Conservation (phyloP, 2,113 vertebrate species). For the Balaenoptera acutorostrata region DNA sequence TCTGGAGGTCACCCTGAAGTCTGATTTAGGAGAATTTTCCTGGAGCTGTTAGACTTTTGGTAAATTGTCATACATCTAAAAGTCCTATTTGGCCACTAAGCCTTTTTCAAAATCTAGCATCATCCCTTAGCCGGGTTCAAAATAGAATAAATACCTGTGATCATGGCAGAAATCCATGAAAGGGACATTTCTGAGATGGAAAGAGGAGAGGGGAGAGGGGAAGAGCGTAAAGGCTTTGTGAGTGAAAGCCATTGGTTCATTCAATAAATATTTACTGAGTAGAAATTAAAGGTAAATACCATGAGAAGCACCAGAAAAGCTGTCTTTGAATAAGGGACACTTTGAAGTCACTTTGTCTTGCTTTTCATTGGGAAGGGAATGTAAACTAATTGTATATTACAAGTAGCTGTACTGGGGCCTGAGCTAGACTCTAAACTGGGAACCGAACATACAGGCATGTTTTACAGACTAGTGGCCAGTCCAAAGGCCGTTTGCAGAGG, state of each 20-base stretch:
- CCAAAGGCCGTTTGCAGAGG: background rate
- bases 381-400: background rate
- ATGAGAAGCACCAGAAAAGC: background rate
- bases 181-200: background rate
- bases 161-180: background rate
- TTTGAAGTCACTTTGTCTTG: background rate
- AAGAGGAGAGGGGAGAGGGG: rapidly evolving
- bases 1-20: background rate
- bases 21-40: background rate
- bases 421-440: background rate
- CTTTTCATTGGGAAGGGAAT: background rate
- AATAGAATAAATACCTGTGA: background rate
- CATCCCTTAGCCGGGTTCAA: background rate
- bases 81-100: background rate
- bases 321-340: background rate
- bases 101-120: background rate
- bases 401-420: background rate
- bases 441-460: background rate
- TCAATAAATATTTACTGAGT: background rate
- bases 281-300: background rate
- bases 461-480: background rate
- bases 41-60: background rate
- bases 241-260: background rate
- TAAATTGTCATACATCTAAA: background rate
- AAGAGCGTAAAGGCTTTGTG: background rate